Base-by-base conservation (phyloP, 2,888 invertebrate species). In the Terebella lapidaria region DNA sequence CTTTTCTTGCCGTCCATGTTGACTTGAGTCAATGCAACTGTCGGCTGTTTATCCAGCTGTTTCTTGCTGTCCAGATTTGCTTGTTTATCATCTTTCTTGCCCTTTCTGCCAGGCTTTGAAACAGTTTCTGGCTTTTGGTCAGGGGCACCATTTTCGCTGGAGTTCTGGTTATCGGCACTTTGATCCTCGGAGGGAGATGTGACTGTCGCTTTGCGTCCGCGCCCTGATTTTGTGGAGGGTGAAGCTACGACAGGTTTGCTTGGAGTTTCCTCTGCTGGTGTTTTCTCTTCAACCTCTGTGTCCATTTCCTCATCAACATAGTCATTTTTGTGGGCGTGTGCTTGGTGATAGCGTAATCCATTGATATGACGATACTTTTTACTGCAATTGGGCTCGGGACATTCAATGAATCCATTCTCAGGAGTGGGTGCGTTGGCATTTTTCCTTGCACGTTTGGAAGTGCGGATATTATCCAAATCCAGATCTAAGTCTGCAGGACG, bases 341-440 rank as follows among this genome's bases (percentile, higher is more conserved):
- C 91, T 82, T 94, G 91, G 78, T 96, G 96, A 80, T 95, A 96
- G 77, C 92, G 90, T 65, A 96, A 85, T 26, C 95, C 96, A 82
- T 95, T 95, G 76, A 93, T 91, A 83, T 96, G 93, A 83, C 92
- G 93, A 86, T 95, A 96, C 84, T 94, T 94, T 84, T 95, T 96
- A 70, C 89, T 92, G 81, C 95, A 96, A 80, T 94, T 94, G 47
- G 93, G 92, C 81, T 94, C 94, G 4, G 94, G 94, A 77, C 95
- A 95, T 79, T 94, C 93, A 58, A 95, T 49, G 49, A 49, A 22
- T 15, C 42, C 42, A n/a, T 35, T 35, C n/a, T 35, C 42, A 10
- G 42, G n/a, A 15, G 42, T 35, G 42, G n/a, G 10, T 10, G 42
- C 42, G 42, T 35, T 35, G 10, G 10, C n/a, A 10, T 10, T n/a